Base-by-base conservation (phyloP, 2,797 vertebrate species). In the Darevskia mixta region DNA sequence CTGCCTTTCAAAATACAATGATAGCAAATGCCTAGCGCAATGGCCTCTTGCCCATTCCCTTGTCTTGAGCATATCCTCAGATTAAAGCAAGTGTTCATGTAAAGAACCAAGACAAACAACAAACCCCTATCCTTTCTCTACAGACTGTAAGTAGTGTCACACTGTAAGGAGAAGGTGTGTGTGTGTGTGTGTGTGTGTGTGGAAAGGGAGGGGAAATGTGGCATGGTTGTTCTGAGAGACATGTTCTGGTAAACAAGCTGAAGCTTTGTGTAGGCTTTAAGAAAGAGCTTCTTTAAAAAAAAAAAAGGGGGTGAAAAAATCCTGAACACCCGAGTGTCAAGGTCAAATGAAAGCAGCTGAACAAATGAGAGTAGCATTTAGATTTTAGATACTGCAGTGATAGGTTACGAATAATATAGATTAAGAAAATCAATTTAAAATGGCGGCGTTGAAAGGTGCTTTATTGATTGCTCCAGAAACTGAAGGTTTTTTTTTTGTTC, bases 321-420 rank as follows among this genome's bases (percentile, higher is more conserved):
- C 55, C 83, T 17, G 85, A 45, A 20, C 6, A 2, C 29, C 88
- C 49, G 67, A 79, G 72, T 89, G 20, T 49, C 41, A 64, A 92
- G 83, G 82, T 91, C 86, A 87, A 93, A 69, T 38, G 87, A 90
- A 2, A 0, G 0, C 73, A 83, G 73, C 71, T 86, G 73, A 90
- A 90, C 83, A 85, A 89, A 75, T 85, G 78, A 89, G 83, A 85
- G 69, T 55, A 85, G 83, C 71, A 85, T 85, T 85, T 13, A 88
- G 69, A 35, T 66, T 90, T 91, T 93, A 88, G 67, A 83, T 93
- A 86, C 66, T 75, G 20, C 61, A 91, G n/a, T 61, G 90, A 89
- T 72, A 85, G 23, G 11, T 86, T 83, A 72, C n/a, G 83, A 91
- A 89, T 89, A 79, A 90, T 88, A 84, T 15, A 15, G 38, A 87